Evolutionary conservation across 2,113 vertebrate genomes (phyloP).

Genomic region (Chionis minor): DNA sequence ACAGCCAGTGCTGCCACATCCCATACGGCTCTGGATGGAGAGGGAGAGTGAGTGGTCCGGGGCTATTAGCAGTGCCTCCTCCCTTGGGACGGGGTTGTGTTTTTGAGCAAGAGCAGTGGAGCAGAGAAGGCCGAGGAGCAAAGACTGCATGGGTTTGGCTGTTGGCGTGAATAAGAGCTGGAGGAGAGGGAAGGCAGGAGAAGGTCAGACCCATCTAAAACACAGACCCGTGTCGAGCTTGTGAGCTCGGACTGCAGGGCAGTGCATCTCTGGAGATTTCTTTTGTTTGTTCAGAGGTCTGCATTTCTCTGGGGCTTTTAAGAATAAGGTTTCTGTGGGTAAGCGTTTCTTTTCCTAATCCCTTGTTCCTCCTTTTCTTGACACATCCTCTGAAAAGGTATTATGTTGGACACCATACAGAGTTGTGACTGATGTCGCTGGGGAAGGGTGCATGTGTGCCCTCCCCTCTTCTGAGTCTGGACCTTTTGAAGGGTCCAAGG

Average conservation of each 20-base stretch:
- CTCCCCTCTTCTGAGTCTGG: not conserved
- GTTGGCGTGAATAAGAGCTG: not conserved
- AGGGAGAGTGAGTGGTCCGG: not conserved
- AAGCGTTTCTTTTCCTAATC: not conserved
- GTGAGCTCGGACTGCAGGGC: not conserved
- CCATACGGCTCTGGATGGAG: accelerated
- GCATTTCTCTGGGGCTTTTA: not conserved
- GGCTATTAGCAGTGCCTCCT: not conserved
- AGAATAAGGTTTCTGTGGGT: not conserved
- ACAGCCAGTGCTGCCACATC: accelerated
- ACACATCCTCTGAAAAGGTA: not conserved
- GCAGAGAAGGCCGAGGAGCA: accelerated
- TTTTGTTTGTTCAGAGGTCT: not conserved
- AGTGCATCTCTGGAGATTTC: not conserved
- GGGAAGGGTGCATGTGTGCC: not conserved
- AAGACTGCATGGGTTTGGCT: not conserved
- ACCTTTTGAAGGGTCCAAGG: not conserved
- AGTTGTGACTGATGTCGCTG: not conserved
- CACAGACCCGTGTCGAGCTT: accelerated
- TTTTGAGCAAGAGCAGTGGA: not conserved
- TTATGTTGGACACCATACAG: not conserved
- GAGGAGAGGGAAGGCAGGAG: not conserved
- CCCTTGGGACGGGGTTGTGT: not conserved
- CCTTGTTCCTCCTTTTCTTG: not conserved
- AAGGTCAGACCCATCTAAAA: not conserved